Conservation (phyloP, 2,888 invertebrate species). For the Laothoe populi region DNA sequence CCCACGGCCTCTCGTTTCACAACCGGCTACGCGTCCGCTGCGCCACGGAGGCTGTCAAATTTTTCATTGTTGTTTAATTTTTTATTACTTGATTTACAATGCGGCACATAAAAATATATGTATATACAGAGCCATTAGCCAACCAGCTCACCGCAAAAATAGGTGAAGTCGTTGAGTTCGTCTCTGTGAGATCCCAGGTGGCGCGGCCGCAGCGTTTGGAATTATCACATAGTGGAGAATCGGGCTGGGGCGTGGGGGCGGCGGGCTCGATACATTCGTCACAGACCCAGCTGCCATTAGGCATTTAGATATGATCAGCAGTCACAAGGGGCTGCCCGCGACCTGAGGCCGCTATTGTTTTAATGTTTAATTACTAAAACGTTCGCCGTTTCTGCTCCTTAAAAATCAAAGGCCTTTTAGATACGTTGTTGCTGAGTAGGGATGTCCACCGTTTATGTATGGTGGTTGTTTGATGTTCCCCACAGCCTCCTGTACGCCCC, state of each 20-base stretch:
- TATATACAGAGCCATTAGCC: neutral
- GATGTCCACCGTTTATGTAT: conserved; percentile 57
- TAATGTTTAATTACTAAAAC: conserved; percentile 83
- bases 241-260: conserved; percentile 56
- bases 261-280: conserved; percentile 81
- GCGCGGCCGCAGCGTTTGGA: conserved; percentile 85
- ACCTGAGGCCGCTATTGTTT: conserved; percentile 74
- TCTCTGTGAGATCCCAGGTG: conserved; percentile 82
- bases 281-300: conserved; percentile 86
- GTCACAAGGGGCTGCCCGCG: conserved; percentile 79
- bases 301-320: conserved; percentile 85
- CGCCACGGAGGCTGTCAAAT: no score
- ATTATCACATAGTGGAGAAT: conserved; percentile 84
- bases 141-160: neutral
- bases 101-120: neutral
- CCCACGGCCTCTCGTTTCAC: no score
- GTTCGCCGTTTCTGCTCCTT: conserved; percentile 61
- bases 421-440: conserved; percentile 38
- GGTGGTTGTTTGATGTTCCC: conserved; percentile 56
- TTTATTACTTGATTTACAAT: neutral
- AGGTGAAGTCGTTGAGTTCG: conserved; percentile 51
- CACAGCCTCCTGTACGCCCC: conserved; percentile 37
- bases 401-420: conserved; percentile 8
- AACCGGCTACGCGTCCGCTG: no score
- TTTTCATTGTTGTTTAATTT: no score